These are phyloP conservation scores for Papilio glaucus DNA, from an alignment of 1,140 invertebrate species.

Conservation along the genomic window DNA sequence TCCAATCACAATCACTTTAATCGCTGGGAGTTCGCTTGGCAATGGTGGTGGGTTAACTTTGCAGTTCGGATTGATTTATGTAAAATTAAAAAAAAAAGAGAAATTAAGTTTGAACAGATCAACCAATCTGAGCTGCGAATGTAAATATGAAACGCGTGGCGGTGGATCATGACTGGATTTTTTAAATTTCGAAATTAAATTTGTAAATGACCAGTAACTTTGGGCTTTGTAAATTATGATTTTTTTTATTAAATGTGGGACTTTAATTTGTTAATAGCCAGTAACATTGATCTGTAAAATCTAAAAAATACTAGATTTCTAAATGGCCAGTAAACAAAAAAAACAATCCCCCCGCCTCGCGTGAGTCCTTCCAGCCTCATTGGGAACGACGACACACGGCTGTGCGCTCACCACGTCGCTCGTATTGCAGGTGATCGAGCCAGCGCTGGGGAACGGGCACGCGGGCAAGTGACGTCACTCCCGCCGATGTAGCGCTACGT, in stretches of 20 bases:
- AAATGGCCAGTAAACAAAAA: conserved; percentile 7
- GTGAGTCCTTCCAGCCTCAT: conserved; percentile 63
- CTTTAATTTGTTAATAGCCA: neutral
- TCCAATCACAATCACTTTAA: conserved; percentile 64
- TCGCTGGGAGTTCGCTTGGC: conserved; percentile 64
- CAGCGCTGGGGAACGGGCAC: conserved; percentile 71
- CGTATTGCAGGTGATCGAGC: conserved; percentile 76
- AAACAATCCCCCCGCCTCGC: conserved; percentile 46
- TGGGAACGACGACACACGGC: conserved; percentile 81
- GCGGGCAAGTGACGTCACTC: conserved; percentile 66
- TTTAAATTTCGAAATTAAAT: neutral
- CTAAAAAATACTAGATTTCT: too few relatives aligned
- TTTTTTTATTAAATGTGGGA: neutral
- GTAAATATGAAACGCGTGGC: conserved; percentile 46
- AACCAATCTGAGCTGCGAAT: conserved; percentile 46
- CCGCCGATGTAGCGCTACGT: conserved; percentile 62
- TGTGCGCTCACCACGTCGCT: conserved; percentile 69
- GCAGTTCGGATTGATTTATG: conserved; percentile 48
- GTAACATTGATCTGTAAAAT: too few relatives aligned
- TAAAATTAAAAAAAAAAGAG: conserved; percentile 4
- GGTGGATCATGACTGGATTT: conserved; percentile 34
- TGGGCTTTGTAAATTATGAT: neutral
- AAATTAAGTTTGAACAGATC: conserved; percentile 13
- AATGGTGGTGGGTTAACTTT: conserved; percentile 72
- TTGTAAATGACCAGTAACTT: neutral